Percentiles rank a stretch among this genome's conserved stretches.
Evolutionary conservation across 2,888 invertebrate species (phyloP).

Genomic region (Drosophila rellima): DNA sequence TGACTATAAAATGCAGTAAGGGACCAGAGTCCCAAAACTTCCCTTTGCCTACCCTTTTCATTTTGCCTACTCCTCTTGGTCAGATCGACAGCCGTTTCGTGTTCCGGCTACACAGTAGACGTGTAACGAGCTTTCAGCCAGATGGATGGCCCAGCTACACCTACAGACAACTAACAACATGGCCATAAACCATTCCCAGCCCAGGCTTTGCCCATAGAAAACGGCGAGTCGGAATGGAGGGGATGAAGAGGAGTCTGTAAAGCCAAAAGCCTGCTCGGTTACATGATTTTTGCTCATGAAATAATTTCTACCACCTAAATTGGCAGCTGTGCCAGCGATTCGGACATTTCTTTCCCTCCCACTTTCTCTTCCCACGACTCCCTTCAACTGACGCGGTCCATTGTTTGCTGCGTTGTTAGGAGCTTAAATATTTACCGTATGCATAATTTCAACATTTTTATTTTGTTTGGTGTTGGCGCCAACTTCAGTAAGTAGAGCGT

Average conservation of each 20-base stretch:
- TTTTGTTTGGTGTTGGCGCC: constrained; percentile 12
- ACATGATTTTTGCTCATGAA: constrained; percentile 81
- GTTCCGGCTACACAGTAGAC: constrained; percentile 66
- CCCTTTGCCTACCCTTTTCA: neutral
- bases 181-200: constrained; percentile 72
- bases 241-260: constrained; percentile 20
- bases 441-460: constrained; percentile 72
- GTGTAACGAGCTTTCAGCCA: constrained; percentile 76
- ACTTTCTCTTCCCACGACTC: neutral
- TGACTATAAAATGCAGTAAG: constrained; percentile 75
- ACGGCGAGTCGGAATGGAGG: neutral
- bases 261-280: constrained; percentile 51
- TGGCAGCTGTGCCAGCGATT: constrained; percentile 54
- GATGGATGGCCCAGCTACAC: constrained; percentile 73
- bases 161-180: constrained; percentile 65
- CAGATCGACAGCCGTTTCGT: constrained; percentile 48
- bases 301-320: constrained; percentile 67
- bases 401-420: constrained; percentile 69
- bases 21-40: constrained; percentile 15
- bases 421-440: constrained; percentile 77
- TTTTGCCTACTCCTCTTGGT: constrained; percentile 10
- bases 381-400: constrained; percentile 19
- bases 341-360: constrained; percentile 14
- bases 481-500: constrained; percentile 17
- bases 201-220: constrained; percentile 36